phyloP scores from a whole-genome alignment of 2,113 vertebrate genomes.

The Sterna hirundo region DNA sequence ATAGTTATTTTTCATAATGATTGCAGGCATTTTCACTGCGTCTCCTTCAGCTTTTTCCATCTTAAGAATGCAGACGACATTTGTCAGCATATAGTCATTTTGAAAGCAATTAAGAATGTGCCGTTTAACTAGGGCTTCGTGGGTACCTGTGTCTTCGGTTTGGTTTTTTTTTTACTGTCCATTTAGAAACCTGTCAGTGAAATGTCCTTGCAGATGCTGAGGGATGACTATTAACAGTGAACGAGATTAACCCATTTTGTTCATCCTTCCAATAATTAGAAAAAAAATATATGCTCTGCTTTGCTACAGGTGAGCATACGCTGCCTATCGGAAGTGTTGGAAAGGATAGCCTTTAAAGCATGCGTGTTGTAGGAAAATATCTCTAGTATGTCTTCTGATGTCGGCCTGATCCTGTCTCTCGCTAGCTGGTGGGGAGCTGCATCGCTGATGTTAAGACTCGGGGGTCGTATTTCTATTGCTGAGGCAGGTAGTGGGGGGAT shows the following conservation, averaged over 20 bases:
- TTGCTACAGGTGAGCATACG: neutral
- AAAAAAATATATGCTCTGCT: neutral
- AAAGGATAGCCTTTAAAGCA: neutral
- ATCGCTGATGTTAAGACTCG: neutral
- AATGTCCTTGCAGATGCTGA: neutral
- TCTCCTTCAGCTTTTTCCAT: neutral
- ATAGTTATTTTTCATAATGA: neutral
- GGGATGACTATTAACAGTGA: neutral
- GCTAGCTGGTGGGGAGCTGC: neutral
- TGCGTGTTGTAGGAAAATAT: neutral
- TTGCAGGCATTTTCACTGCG: neutral
- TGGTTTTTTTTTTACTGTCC: neutral
- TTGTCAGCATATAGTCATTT: neutral
- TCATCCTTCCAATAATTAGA: neutral
- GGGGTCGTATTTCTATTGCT: neutral
- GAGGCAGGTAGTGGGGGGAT: neutral
- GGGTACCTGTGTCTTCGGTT: neutral
- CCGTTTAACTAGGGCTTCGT: neutral
- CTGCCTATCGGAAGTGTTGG: neutral
- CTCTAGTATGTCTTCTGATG: neutral
- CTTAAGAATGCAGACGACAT: neutral
- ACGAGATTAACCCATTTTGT: neutral
- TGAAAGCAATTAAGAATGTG: neutral
- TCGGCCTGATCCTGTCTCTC: neutral
- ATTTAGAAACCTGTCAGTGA: neutral